Conservation (phyloP, 2,888 invertebrate species). For the Cactoblastis cactorum region DNA sequence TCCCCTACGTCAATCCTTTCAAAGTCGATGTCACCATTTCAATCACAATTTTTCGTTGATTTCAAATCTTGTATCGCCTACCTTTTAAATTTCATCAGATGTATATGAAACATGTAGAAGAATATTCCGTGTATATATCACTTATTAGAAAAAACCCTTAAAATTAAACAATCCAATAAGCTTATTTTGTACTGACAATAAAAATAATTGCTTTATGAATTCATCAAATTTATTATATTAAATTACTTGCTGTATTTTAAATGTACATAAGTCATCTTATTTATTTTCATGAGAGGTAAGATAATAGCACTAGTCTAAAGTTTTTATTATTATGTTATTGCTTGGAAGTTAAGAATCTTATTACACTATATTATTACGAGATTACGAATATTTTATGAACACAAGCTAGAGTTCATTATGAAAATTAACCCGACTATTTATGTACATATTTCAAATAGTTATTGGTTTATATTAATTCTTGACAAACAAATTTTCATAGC, state of each 20-base stretch:
- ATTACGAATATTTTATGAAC: slow-evolving; percentile 3
- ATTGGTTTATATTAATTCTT: too few species aligned
- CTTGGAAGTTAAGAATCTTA: slow-evolving; percentile 4
- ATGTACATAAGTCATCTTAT: too few species aligned
- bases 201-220: neutral
- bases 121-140: neutral
- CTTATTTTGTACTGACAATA: neutral
- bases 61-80: neutral
- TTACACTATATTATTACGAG: neutral
- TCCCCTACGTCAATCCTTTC: neutral
- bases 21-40: slow-evolving; percentile 8
- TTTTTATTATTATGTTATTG: neutral
- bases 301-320: neutral
- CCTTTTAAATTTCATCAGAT: too few species aligned
- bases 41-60: slow-evolving; percentile 14
- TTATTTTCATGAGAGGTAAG: neutral
- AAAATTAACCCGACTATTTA: neutral
- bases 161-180: neutral
- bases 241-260: too few species aligned
- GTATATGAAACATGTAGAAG: neutral
- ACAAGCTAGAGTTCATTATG: neutral
- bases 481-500: too few species aligned
- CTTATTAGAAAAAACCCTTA: neutral
- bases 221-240: neutral
- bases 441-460: too few species aligned